Evolutionary conservation across 2,888 invertebrate species (phyloP), one percentile per base, ranked within the genome.

Genomic region (Hyalella azteca): DNA sequence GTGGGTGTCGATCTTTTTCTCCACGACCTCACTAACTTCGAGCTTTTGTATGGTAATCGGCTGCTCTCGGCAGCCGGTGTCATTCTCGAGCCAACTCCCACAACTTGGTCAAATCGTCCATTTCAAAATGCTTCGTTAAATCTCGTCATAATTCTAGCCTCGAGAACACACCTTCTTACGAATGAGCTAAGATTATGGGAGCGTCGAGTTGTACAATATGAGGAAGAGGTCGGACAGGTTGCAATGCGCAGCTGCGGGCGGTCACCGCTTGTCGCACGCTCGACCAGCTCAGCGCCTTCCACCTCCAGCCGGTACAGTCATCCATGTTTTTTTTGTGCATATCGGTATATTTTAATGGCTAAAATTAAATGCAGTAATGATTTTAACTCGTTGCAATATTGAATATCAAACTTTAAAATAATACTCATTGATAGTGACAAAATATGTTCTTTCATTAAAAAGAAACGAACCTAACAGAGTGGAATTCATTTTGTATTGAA

Each of bases 21-120:
- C 45, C 75, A 45, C 75, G 45, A 45, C 75, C 45, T 75, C 45
- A 75, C 75, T 45, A 45, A 45, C 41, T 75, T 39, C 22, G 40
- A 75, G 40, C 75, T 45, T 75, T 75, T 75, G 75, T 75, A 75
- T 75, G 75, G 40, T 75, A 75, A 75, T 75, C 75, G 66, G 29
- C 66, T 15, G 19, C 66, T 36, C 36, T 75, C 75, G 66, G 66
- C 66, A 66, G 66, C 66, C 29, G 15, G 66, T 66, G 66, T 66
- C 66, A 66, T 66, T 66, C 36, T 32, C 36, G 19, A 36, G 29
- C 19, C 15, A 36, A 36, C 29, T 66, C n/a, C 66, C 32, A 13
- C 15, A 15, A 66, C 9, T 22, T 36, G 9, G 5, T 7, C n/a
- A 5, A n/a, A 36, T 66, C 66, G 39, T 19, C 0, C 19, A 36